phyloP scores from a whole-genome alignment of 2,113 vertebrate genomes.

The Columba livia region DNA sequence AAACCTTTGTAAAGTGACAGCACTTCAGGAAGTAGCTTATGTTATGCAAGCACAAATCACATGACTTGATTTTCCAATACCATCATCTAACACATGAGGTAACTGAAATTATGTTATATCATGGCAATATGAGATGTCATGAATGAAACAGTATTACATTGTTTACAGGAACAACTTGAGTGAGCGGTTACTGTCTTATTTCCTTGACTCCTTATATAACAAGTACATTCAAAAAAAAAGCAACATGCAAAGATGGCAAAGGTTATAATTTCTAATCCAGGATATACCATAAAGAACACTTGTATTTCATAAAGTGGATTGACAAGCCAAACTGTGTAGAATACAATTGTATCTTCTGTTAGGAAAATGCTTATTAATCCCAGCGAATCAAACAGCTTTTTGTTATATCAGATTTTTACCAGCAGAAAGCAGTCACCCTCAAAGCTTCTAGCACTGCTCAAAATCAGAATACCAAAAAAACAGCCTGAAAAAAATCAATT shows the following conservation, averaged over 20 bases:
- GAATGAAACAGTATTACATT: not conserved
- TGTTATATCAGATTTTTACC: not conserved
- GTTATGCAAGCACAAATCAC: not conserved
- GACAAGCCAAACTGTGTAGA: not conserved
- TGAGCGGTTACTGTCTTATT: not conserved
- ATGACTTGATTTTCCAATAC: not conserved
- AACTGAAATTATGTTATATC: not conserved
- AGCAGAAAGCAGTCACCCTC: not conserved
- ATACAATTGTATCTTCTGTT: rapidly evolving
- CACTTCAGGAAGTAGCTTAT: not conserved
- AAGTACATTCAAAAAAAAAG: not conserved
- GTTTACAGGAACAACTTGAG: not conserved
- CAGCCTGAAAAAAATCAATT: not conserved
- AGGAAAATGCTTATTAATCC: not conserved
- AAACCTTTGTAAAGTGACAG: not conserved
- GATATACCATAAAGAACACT: not conserved
- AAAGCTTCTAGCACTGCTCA: not conserved
- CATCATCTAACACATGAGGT: not conserved
- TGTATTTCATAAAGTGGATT: not conserved
- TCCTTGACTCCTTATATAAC: not conserved
- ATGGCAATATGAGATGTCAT: not conserved
- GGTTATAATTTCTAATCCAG: not conserved
- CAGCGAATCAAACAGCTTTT: not conserved
- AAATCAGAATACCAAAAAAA: not conserved
- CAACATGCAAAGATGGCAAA: not conserved